phyloP scores from a whole-genome alignment of 2,113 vertebrate genomes.

The Mellivora capensis region DNA sequence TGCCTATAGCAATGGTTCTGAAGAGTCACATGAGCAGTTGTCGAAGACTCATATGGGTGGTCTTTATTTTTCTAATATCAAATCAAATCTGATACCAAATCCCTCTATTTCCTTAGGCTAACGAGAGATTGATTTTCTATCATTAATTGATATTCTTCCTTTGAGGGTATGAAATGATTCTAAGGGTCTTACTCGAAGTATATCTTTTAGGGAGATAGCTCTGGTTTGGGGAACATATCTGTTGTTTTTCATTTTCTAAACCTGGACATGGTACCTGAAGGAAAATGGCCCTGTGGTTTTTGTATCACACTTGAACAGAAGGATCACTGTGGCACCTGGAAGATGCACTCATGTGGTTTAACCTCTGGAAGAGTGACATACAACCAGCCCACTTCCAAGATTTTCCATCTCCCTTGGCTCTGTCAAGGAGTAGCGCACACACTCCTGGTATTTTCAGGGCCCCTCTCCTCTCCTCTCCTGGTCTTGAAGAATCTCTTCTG shows the following conservation, averaged over 20 bases:
- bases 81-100: not conserved
- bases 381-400: not conserved
- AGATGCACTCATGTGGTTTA: not conserved
- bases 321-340: not conserved
- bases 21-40: not conserved
- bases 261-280: not conserved
- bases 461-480: not conserved
- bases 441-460: not conserved
- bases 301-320: not conserved
- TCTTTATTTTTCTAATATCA: conserved; percentile 36
- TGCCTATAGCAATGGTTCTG: not conserved
- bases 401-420: not conserved
- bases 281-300: not conserved
- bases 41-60: not conserved
- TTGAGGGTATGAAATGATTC: not conserved
- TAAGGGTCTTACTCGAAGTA: not conserved
- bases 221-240: not conserved
- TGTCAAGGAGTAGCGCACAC: not conserved
- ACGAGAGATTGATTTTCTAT: conserved; percentile 29
- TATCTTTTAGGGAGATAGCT: not conserved
- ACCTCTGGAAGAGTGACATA: not conserved
- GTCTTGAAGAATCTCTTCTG: not conserved
- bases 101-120: not conserved
- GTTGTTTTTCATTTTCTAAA: conserved; percentile 1
- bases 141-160: not conserved